A percentile compares a stretch with the other conserved stretches of the same genome.
phyloP scores from a whole-genome alignment of 2,113 vertebrate species.

The Tragulus kanchil region DNA sequence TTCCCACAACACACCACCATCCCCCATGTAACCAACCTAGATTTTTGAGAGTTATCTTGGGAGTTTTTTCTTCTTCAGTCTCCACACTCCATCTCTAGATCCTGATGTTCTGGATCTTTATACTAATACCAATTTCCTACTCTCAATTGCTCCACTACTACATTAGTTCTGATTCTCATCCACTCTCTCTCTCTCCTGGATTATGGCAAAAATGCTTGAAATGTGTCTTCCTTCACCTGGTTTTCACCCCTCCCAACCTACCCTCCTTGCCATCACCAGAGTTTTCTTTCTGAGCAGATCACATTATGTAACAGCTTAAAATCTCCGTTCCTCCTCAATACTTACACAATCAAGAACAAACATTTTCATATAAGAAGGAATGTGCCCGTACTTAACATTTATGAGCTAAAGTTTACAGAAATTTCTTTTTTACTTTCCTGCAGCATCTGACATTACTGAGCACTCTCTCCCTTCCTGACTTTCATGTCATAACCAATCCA shows the following conservation, averaged over 20 bases:
- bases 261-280: neutral
- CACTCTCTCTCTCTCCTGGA: neutral
- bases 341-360: neutral
- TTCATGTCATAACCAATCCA: neutral
- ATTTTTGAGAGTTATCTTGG: neutral
- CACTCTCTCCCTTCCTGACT: neutral
- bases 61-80: neutral
- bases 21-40: neutral
- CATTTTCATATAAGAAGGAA: neutral
- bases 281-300: neutral
- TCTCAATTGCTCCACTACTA: neutral
- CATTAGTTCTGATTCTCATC: neutral
- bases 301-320: neutral
- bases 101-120: neutral
- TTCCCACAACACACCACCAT: neutral
- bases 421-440: neutral
- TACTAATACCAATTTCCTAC: neutral
- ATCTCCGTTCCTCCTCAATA: neutral
- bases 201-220: slow-evolving; percentile 6
- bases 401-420: neutral
- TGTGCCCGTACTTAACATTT: neutral
- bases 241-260: neutral
- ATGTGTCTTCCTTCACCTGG: neutral
- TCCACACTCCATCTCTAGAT: neutral
- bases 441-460: neutral